These are phyloP conservation scores for Brachyptera putata DNA, from an alignment of 2,888 invertebrate genomes.

Conservation along the genomic window DNA sequence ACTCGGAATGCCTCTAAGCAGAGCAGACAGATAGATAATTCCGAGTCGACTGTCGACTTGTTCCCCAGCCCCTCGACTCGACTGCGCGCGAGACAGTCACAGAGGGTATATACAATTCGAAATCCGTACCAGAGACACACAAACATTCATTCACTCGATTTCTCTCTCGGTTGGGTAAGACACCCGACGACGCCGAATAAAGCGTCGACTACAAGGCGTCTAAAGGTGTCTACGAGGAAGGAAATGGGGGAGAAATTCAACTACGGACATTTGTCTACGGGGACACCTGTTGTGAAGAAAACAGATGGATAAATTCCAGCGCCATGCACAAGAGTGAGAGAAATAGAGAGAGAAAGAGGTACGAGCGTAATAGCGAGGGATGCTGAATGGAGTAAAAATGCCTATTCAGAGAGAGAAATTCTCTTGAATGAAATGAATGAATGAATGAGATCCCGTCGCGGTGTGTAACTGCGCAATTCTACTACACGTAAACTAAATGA, in stretches of 20 bases:
- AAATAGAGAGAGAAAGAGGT: neutral
- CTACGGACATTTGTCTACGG: conserved; percentile 14
- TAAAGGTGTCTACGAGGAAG: conserved; percentile 1
- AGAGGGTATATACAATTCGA: no score
- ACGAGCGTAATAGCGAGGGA: neutral
- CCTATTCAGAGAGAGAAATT: no score
- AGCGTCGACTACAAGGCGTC: neutral
- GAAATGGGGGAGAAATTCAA: conserved; percentile 11
- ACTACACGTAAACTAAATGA: neutral
- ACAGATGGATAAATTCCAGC: neutral
- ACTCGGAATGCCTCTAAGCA: conserved; percentile 30
- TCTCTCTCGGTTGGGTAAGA: neutral
- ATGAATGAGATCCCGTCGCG: neutral
- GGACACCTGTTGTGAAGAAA: conserved; percentile 15
- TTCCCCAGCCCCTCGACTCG: conserved; percentile 4
- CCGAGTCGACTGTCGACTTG: conserved; percentile 3
- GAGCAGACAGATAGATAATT: conserved; percentile 13
- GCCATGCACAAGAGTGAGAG: neutral
- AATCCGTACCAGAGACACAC: conserved; percentile 22
- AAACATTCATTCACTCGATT: conserved; percentile 13
- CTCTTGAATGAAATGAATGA: neutral
- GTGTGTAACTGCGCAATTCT: neutral
- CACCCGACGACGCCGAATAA: neutral
- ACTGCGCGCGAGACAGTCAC: neutral
- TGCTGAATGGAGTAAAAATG: neutral